phyloP scores from a whole-genome alignment of 2,888 invertebrate species.

The Caenorhabditis panamensis region DNA sequence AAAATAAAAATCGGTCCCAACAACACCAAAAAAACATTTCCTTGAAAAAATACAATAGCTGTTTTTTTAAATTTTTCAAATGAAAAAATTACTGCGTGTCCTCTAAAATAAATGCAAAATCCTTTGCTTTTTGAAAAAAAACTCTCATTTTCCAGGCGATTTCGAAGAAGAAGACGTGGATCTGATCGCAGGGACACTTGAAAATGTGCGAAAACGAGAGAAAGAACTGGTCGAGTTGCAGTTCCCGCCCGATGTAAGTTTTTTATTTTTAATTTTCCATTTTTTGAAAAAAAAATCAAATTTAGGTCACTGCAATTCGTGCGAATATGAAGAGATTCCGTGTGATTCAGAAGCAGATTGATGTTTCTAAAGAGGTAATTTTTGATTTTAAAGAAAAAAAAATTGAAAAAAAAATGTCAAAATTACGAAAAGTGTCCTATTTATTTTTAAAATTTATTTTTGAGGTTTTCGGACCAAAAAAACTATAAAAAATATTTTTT shows the following conservation, averaged over 20 bases:
- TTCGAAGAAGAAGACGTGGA: constrained; percentile 29
- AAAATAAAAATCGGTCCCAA: too few species aligned
- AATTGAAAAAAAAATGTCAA: background rate
- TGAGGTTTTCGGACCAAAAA: too few species aligned
- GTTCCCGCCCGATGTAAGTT: constrained; percentile 49
- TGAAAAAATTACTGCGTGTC: too few species aligned
- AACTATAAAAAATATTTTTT: too few species aligned
- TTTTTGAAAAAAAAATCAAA: background rate
- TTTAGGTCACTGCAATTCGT: constrained; percentile 62
- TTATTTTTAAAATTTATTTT: background rate
- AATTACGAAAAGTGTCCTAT: background rate
- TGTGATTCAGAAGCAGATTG: constrained; percentile 62
- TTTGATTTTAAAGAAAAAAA: background rate
- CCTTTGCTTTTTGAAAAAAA: too few species aligned
- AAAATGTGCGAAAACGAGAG: constrained; percentile 49
- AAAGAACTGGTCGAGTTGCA: constrained; percentile 45
- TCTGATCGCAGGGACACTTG: constrained; percentile 38
- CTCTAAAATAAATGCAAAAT: too few species aligned
- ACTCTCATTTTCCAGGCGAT: constrained; percentile 17
- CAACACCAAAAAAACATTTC: too few species aligned
- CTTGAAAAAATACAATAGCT: too few species aligned
- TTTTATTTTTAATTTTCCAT: background rate
- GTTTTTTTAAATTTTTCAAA: too few species aligned
- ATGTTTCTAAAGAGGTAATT: constrained; percentile 59
- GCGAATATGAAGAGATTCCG: constrained; percentile 66